phyloP scores from a whole-genome alignment of 2,888 invertebrate species.

The Neria commutata region DNA sequence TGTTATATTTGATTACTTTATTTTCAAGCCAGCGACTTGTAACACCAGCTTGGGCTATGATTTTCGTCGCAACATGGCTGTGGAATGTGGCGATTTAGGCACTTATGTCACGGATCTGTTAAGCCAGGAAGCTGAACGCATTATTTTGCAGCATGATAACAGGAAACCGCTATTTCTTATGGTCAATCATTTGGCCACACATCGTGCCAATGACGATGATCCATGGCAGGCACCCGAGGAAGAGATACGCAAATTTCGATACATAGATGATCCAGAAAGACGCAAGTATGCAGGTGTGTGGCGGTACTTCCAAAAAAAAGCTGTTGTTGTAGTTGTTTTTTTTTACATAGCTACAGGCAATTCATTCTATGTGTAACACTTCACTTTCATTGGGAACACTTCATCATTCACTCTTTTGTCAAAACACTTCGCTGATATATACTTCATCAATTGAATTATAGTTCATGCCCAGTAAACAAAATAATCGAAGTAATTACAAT shows the following conservation, averaged over 20 bases:
- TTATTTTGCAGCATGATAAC: slow-evolving; percentile 65
- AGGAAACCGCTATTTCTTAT: slow-evolving; percentile 77
- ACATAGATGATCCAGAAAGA: slow-evolving; percentile 71
- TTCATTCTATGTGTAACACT: no score
- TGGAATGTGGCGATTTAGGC: slow-evolving; percentile 65
- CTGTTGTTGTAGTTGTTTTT: no score
- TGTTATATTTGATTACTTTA: no score
- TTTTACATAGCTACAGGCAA: no score
- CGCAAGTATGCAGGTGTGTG: slow-evolving; percentile 72
- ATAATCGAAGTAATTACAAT: no score
- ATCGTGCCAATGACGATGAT: slow-evolving; percentile 74
- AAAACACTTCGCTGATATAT: no score
- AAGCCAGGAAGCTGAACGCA: slow-evolving; percentile 68
- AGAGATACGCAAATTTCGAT: slow-evolving; percentile 70
- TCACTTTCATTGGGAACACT: no score
- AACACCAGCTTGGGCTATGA: slow-evolving; percentile 61
- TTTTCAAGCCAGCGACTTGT: no score
- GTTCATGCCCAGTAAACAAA: no score
- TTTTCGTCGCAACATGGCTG: slow-evolving; percentile 64
- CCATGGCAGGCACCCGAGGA: slow-evolving; percentile 75
- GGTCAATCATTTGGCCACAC: slow-evolving; percentile 80
- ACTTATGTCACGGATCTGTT: slow-evolving; percentile 75
- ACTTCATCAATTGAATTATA: no score
- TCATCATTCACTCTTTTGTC: no score
- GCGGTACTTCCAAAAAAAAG: no score